Conservation (phyloP, 35 echinoderm and acorn worm genomes). For the Strongylocentrotus purpuratus region DNA sequence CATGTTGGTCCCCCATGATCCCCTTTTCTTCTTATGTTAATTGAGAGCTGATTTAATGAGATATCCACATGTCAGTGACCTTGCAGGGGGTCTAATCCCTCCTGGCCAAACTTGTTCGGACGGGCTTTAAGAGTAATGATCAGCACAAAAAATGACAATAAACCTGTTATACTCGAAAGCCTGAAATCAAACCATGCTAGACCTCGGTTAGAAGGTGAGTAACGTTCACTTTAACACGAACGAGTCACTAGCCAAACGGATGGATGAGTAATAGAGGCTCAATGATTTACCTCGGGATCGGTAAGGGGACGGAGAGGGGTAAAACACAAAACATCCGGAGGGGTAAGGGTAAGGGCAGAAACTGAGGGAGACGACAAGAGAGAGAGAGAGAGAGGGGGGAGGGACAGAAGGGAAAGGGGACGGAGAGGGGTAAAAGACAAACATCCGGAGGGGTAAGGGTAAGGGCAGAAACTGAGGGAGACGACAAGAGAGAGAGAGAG, state of each 20-base stretch:
- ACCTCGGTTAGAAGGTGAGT: neutral
- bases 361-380: neutral
- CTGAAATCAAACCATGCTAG: neutral
- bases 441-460: too few species aligned
- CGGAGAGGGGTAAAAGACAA: neutral
- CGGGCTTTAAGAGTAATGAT: too few species aligned
- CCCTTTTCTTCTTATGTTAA: too few species aligned
- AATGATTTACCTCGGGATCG: neutral
- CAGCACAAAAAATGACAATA: too few species aligned
- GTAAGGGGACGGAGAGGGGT: neutral
- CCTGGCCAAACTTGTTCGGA: too few species aligned
- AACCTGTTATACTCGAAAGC: neutral
- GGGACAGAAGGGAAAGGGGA: neutral
- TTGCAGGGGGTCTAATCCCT: too few species aligned
- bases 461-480: too few species aligned
- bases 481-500: too few species aligned
- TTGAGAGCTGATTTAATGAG: too few species aligned
- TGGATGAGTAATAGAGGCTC: neutral
- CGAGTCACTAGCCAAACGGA: neutral
- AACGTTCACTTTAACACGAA: neutral
- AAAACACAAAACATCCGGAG: neutral
- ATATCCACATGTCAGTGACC: too few species aligned
- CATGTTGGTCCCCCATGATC: too few species aligned
- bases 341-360: neutral
- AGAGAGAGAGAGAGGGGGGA: neutral